Percentiles rank a stretch among this genome's conserved stretches.
These are phyloP conservation scores for Apaloderma vittatum DNA, from an alignment of 2,113 vertebrate species.

Conservation along the genomic window DNA sequence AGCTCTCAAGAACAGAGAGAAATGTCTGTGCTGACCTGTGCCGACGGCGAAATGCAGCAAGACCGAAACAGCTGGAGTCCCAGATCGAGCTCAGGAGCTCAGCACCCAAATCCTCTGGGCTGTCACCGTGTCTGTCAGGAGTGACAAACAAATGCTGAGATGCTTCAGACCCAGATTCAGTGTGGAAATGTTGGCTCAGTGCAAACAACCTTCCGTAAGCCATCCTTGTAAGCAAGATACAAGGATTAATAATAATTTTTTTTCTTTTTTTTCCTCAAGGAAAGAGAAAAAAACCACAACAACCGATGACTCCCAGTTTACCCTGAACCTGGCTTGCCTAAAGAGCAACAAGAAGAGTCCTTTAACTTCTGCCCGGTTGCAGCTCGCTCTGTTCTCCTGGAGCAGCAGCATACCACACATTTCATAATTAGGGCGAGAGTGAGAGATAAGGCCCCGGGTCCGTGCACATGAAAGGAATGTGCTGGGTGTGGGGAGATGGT, in stretches of 20 bases:
- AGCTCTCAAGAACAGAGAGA: background rate
- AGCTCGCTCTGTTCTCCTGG: background rate
- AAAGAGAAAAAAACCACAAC: background rate
- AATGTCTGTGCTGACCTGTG: background rate
- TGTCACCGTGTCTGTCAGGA: background rate
- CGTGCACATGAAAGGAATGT: constrained; percentile 54
- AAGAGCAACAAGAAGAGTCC: background rate
- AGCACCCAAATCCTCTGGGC: background rate
- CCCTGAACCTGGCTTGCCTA: background rate
- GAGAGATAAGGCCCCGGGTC: constrained; percentile 17
- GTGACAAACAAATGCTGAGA: background rate
- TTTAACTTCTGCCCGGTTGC: background rate
- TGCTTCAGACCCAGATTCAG: accelerated
- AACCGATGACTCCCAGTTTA: background rate
- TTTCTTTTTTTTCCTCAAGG: background rate
- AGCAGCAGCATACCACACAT: constrained; percentile 59
- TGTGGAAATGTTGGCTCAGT: background rate
- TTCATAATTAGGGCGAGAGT: constrained; percentile 30
- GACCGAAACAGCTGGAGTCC: background rate
- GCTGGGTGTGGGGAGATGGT: constrained; percentile 28
- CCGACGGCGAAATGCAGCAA: background rate
- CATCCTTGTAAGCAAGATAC: background rate
- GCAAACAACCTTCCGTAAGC: background rate
- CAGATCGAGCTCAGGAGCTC: background rate
- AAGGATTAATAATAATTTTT: background rate